Conservation (phyloP, 1,140 invertebrate genomes). For the Heliconius melpomene region DNA sequence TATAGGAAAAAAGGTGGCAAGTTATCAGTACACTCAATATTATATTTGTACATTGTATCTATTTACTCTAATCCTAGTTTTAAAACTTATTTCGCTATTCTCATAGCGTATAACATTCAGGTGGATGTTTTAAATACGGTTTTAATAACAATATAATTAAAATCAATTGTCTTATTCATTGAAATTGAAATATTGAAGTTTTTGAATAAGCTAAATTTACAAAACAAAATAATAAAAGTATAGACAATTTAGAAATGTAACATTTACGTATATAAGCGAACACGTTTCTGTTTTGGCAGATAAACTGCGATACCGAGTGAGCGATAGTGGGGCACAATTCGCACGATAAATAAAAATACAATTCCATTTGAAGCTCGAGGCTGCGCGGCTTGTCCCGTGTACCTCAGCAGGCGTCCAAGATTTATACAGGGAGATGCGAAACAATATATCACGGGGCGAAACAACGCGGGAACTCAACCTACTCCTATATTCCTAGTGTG, state of each 20-base stretch:
- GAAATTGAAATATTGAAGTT: neutral
- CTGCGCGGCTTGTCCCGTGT: constrained; percentile 72
- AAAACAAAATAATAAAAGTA: no score
- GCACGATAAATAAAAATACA: constrained; percentile 81
- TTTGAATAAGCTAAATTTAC: neutral
- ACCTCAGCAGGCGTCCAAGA: constrained; percentile 80
- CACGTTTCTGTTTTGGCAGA: constrained; percentile 58
- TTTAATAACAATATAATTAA: neutral
- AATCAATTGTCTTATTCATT: neutral
- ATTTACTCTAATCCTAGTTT: constrained; percentile 32
- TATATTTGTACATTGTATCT: constrained; percentile 47
- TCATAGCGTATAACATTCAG: neutral
- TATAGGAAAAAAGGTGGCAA: constrained; percentile 37
- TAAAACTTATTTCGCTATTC: constrained; percentile 17
- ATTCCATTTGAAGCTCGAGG: constrained; percentile 77
- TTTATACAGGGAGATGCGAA: constrained; percentile 78
- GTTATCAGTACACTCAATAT: constrained; percentile 37
- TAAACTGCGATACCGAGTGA: constrained; percentile 75
- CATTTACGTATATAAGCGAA: constrained; percentile 1
- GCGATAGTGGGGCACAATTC: constrained; percentile 74
- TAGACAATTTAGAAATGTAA: neutral
- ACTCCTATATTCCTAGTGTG: constrained; percentile 62
- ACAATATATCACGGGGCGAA: constrained; percentile 78
- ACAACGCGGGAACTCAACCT: constrained; percentile 76
- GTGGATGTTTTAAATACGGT: neutral